Conservation (phyloP, 2,797 vertebrate species). For the Telmatherina bonti region DNA sequence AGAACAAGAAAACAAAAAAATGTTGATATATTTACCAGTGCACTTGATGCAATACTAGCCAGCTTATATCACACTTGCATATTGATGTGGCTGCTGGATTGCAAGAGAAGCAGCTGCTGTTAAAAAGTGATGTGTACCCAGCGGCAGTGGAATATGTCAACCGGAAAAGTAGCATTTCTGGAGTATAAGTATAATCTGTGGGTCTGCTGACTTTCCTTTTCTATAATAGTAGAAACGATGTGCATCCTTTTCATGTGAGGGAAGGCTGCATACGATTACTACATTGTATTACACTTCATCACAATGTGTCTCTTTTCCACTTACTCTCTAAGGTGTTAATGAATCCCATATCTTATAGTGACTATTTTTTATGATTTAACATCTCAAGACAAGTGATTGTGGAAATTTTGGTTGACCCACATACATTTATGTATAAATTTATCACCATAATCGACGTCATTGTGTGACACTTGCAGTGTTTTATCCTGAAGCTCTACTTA, state of each 20-base stretch:
- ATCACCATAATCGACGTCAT: background rate
- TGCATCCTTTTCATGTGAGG: background rate
- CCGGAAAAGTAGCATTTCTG: background rate
- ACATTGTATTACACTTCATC: background rate
- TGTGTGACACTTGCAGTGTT: background rate
- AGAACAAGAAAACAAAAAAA: background rate
- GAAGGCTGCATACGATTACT: background rate
- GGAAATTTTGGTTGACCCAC: background rate
- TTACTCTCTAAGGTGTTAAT: background rate
- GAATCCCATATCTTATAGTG: background rate
- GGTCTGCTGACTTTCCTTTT: background rate
- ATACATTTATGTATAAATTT: background rate
- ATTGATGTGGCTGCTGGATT: conserved; percentile 2
- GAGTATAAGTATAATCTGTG: background rate
- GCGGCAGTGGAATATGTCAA: background rate
- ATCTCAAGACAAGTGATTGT: background rate
- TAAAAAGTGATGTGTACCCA: background rate
- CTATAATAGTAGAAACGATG: background rate
- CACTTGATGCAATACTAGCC: background rate
- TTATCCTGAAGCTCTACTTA: background rate
- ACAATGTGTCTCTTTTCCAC: background rate
- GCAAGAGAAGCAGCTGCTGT: conserved; percentile 1
- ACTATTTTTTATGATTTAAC: background rate
- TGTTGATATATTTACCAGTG: background rate
- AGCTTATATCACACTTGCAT: background rate